Conservation (phyloP, 2,888 invertebrate genomes). For the Alcis repandata region DNA sequence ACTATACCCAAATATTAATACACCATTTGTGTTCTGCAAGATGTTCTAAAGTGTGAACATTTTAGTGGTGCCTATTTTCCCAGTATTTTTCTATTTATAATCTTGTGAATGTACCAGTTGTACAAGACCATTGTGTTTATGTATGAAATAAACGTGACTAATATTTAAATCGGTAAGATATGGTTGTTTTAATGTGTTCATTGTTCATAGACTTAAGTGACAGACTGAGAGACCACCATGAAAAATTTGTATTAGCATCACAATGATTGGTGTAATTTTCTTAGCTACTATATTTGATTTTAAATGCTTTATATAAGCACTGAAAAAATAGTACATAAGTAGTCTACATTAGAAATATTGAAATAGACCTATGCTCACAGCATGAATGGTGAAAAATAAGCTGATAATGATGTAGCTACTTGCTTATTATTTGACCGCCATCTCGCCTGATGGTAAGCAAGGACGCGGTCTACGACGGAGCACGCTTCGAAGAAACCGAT, state of each 20-base stretch:
- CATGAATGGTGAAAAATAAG: too few relatives aligned
- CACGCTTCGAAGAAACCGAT: too few relatives aligned
- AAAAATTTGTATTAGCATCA: constrained; percentile 10
- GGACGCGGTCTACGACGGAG: too few relatives aligned
- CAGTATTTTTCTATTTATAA: not conserved
- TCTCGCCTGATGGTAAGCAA: too few relatives aligned
- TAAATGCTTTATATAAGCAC: not conserved
- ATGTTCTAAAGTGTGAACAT: not conserved
- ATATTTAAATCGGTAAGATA: constrained; percentile 8
- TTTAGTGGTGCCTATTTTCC: constrained; percentile 4
- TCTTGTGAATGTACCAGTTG: not conserved
- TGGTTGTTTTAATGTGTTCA: constrained; percentile 32
- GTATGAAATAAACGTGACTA: constrained; percentile 32
- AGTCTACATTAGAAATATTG: too few relatives aligned
- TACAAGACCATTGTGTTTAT: constrained; percentile 29
- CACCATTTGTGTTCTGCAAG: too few relatives aligned
- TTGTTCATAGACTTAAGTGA: constrained; percentile 17
- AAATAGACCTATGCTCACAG: too few relatives aligned
- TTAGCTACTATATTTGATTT: not conserved
- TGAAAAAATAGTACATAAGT: not conserved
- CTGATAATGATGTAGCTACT: too few relatives aligned
- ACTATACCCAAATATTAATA: too few relatives aligned
- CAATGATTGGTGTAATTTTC: not conserved
- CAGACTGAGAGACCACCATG: constrained; percentile 3
- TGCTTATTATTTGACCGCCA: too few relatives aligned